Evolutionary conservation across 2,888 invertebrate genomes (phyloP), one percentile per base, ranked within the genome.

Genomic region (Leucophenga maculata): DNA sequence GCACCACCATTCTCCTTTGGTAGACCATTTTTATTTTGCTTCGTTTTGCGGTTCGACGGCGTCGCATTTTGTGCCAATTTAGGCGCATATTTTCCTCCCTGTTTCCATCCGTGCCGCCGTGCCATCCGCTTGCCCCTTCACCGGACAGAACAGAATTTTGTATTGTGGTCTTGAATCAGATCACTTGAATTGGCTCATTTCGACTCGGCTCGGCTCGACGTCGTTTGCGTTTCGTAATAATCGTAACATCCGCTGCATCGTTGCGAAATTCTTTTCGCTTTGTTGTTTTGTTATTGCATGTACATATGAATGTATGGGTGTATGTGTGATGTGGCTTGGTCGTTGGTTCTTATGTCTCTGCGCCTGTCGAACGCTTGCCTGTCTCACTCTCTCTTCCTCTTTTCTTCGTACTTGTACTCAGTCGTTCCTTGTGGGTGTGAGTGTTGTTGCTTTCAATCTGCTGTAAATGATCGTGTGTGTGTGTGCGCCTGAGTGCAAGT

Each of bases 221-320:
- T 54, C 18, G 54, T 54, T 75, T 78, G 77, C 78, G 80, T 80
- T 80, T 80, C 82, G 82, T 82, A 80, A 80, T 82, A 82, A 78
- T 80, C 74, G 78, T 75, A 75, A 79, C 79, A 78, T 80, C 75
- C 80, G 80, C 74, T 78, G 77, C 16, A 26, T 13, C 46, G 22
- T 60, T 60, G 39, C 60, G 60, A 60, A 60, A 60, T 60, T 60
- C 60, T 60, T 60, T 18, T 31, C 16, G 11, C 64, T 48, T 22
- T 22, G 31, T 64, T 57, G 57, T 57, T 46, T 67, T 60, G 44
- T 44, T 60, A 14, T 60, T 39, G 39, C 3, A 26, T 26, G 26
- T 26, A 26, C 4, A 4, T 4, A 26, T 26, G 26, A 3, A 26
- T 26, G 3, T 26, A 26, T 26, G 26, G 2, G 4, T 26, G 26